A percentile compares a stretch with the other conserved stretches of the same genome.
Conservation (phyloP, 2,888 invertebrate species). For the Eristalis arbustorum region DNA sequence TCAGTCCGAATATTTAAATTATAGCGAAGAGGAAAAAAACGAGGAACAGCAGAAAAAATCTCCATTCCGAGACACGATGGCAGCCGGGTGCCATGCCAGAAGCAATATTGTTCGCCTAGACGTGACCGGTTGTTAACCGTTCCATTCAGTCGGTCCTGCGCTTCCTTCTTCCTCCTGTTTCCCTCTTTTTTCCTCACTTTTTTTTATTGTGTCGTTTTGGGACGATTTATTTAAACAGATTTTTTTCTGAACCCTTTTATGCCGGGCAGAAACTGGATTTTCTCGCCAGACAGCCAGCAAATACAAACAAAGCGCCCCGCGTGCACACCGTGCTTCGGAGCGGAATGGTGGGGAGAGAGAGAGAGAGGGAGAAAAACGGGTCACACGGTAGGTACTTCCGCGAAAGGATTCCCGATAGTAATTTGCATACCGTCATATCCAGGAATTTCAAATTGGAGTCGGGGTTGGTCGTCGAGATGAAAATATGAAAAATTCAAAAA, state of each 20-base stretch:
- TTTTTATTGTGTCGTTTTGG: slow-evolving; percentile 9
- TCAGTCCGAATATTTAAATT: slow-evolving; percentile 59
- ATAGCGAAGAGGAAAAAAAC: slow-evolving; percentile 25
- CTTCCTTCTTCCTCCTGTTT: slow-evolving; percentile 1
- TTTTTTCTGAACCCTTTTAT: slow-evolving; percentile 60
- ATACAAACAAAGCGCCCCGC: slow-evolving; percentile 55
- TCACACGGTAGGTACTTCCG: slow-evolving; percentile 68
- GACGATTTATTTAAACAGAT: slow-evolving; percentile 63
- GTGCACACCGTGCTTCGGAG: not conserved
- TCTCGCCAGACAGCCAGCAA: slow-evolving; percentile 69
- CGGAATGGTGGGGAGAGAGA: not conserved
- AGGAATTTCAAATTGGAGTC: slow-evolving; percentile 63
- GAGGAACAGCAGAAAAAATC: not conserved
- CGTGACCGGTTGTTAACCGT: slow-evolving; percentile 70
- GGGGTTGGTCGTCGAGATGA: slow-evolving; percentile 23
- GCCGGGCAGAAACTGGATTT: slow-evolving; percentile 67
- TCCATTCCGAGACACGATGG: slow-evolving; percentile 64
- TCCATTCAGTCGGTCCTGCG: slow-evolving; percentile 52
- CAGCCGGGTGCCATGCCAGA: slow-evolving; percentile 57
- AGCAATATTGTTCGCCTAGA: slow-evolving; percentile 68
- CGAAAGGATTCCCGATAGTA: slow-evolving; percentile 70
- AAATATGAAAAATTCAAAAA: slow-evolving; percentile 67
- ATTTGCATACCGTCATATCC: slow-evolving; percentile 70
- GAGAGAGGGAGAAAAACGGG: slow-evolving; percentile 42
- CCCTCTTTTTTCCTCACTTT: not conserved